Base-by-base conservation (phyloP, 2,797 vertebrate species). In the Gouania willdenowi region DNA sequence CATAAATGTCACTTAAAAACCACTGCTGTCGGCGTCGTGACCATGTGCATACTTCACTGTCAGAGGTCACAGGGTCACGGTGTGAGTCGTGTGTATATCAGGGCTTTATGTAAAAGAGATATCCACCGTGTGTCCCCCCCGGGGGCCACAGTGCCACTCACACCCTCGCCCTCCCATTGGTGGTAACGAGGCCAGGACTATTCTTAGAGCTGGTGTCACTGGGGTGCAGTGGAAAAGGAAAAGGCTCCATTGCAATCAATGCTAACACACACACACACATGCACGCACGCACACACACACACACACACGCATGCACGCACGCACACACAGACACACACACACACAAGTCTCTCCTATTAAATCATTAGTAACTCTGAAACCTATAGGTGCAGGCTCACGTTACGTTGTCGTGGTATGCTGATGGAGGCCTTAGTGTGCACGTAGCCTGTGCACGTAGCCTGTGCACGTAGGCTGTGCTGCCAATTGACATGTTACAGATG, bases 161-260 rank as follows among this genome's bases (percentile, higher is more conserved):
- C 37, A 37, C 37, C 43, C 13, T 59, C 41, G 32, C 41, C 13
- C 15, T 41, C 40, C 15, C 21, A 55, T 25, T 52, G 32, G 30
- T 51, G 56, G 29, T 64, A 52, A 65, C 44, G 47, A 32, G 61
- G 51, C 17, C 51, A 13, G 6, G 34, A 48, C 45, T 90, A 90
- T 87, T 89, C 82, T 90, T 89, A 88, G 77, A 70, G 65, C 61
- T 12, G 45, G 69, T 81, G 32, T 69, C 61, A 75, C 65, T 27
- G 14, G 26, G 55, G 55, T 79, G 75, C 53, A 69, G 73, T 66
- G 33, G n/a, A n/a, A n/a, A 2, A 39, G 54, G 49, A 55, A 63
- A n/a, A n/a, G n/a, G 54, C 23, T 75, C 54, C 50, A 34, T 79
- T 62, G 77, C 42, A 46, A 38, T 38, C 43, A 50, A 37, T 35